Base-by-base conservation (phyloP, 1,140 invertebrate genomes). In the Lamellibrachia luymesi region DNA sequence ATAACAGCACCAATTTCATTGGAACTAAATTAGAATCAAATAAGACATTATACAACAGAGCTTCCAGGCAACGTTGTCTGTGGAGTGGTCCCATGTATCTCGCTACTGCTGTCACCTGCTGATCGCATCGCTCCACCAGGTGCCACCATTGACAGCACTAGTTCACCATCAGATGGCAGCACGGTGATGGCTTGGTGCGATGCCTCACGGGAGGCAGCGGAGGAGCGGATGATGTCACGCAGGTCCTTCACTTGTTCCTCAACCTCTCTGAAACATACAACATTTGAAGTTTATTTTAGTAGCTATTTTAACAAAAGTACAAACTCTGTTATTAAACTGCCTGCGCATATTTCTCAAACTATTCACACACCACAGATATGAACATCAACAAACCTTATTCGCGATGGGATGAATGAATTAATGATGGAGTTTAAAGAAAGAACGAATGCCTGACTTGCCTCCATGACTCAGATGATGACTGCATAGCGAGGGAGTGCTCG, bases 241-340 rank as follows among this genome's bases (percentile, higher is more conserved):
- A 94, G 64, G 52, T 94, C 93, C 52, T 92, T 38, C 50, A 94
- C 92, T 52, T 94, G 93, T 50, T 51, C 92, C 38, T 94, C 93
- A 38, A 94, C 50, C 25, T 94, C 92, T 64, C 93, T 94, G 90
- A 17, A 80, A 90, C 38, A 38, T 13, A 90, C 38, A 50, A 5
- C 8, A 17, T 27, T 56, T 56, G 6, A 56, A 91, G 5, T 6
- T 91, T 91, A 91, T 91, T 91, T 49, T 10, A 91, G 10, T 10
- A 38, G 22, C 27, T 7, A 17, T 17, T 56, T 6, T 8, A 56
- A 51, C 64, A 92, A 50, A 80, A 50, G 5, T 90, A 89, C 51
- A 50, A 27, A 8, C 80, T 25, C 92, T 92, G 80, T 38, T 56
- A 90, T 38, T 80, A 51, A 5, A 10, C 22, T 89, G 38, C 38